Percentiles rank a stretch among this genome's conserved stretches.
These are phyloP conservation scores for Cygnus olor DNA, from an alignment of 2,797 vertebrate species.

Conservation along the genomic window DNA sequence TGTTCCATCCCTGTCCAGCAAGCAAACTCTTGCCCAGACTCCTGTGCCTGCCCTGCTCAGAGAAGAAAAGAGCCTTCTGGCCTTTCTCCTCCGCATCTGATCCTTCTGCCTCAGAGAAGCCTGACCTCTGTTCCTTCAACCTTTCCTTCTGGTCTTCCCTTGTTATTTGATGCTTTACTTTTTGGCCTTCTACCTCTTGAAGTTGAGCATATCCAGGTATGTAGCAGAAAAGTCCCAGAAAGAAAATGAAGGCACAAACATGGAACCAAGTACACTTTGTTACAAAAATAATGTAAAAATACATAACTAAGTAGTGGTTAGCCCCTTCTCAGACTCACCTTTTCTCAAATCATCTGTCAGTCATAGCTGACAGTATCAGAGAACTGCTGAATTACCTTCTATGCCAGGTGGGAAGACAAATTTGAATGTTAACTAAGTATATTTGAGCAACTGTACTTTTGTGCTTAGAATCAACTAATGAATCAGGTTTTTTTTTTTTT, in stretches of 20 bases:
- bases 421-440: neutral
- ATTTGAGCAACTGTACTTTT: neutral
- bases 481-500: neutral
- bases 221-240: neutral
- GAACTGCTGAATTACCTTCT: neutral
- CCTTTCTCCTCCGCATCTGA: neutral
- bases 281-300: neutral
- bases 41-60: neutral
- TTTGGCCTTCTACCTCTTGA: neutral
- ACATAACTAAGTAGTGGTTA: neutral
- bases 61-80: neutral
- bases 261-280: neutral
- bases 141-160: neutral
- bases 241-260: neutral
- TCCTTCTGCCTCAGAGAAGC: neutral
- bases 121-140: fast-evolving
- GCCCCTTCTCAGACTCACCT: neutral
- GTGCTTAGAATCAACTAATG: neutral
- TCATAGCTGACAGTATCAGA: neutral
- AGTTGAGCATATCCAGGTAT: neutral
- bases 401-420: neutral
- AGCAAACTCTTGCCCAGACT: neutral
- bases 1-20: neutral
- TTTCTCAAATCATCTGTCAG: neutral
- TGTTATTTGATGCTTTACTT: neutral